phyloP scores from a whole-genome alignment of 2,888 invertebrate species.

The Sthenelais limicola region DNA sequence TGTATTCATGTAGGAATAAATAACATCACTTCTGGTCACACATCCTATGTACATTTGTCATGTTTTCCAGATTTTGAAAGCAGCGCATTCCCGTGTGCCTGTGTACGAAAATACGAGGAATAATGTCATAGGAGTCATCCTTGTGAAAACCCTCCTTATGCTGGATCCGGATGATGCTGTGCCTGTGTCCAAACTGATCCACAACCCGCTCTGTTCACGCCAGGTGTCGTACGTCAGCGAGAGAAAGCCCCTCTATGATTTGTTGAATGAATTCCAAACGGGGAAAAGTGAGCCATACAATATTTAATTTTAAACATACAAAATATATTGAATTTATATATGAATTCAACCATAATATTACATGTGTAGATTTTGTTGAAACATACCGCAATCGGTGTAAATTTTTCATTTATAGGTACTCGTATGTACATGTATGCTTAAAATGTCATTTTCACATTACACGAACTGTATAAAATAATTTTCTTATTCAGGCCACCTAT shows the following conservation, averaged over 20 bases:
- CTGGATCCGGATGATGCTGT: slow-evolving; percentile 63
- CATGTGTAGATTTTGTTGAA: too few species aligned
- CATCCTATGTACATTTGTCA: not conserved
- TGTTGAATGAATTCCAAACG: slow-evolving; percentile 70
- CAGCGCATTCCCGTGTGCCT: slow-evolving; percentile 68
- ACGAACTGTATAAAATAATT: too few species aligned
- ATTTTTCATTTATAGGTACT: too few species aligned
- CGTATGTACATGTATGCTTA: too few species aligned
- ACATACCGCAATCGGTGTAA: too few species aligned
- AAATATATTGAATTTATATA: too few species aligned
- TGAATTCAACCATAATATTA: too few species aligned
- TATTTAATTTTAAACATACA: too few species aligned
- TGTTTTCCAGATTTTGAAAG: slow-evolving; percentile 58
- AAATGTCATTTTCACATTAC: too few species aligned
- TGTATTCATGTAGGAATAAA: too few species aligned
- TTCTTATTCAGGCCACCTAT: too few species aligned
- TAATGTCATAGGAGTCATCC: slow-evolving; percentile 63
- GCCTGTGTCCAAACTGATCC: slow-evolving; percentile 58
- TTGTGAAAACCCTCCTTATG: slow-evolving; percentile 67
- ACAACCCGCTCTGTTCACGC: slow-evolving; percentile 53
- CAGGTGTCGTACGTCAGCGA: slow-evolving; percentile 57
- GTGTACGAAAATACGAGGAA: slow-evolving; percentile 59
- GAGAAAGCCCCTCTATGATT: slow-evolving; percentile 66
- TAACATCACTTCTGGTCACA: too few species aligned
- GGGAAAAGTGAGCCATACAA: slow-evolving; percentile 63